Conservation (phyloP, 2,113 vertebrate species). For the Oenanthe oenanthe region DNA sequence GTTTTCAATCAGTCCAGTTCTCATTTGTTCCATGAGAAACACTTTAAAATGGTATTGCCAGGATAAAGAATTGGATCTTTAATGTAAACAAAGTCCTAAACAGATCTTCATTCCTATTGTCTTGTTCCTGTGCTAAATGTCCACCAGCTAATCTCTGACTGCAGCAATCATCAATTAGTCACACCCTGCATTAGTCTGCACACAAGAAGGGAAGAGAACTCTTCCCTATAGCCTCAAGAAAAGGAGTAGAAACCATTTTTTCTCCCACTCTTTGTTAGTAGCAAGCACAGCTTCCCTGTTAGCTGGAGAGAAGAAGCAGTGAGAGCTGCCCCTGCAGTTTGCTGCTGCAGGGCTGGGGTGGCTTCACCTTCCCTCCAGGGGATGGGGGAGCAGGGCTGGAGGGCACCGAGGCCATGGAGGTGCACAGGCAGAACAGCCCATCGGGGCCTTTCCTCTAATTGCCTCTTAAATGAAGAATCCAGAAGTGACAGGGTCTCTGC, state of each 20-base stretch:
- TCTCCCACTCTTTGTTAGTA: neutral
- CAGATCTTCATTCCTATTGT: neutral
- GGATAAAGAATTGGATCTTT: neutral
- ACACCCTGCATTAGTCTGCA: neutral
- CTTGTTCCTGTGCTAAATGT: neutral
- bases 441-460: neutral
- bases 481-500: neutral
- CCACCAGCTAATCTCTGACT: neutral
- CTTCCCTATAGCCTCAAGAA: neutral
- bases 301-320: neutral
- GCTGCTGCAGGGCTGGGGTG: fast-evolving
- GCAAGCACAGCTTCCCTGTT: neutral
- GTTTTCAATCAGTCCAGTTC: neutral
- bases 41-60: neutral
- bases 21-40: neutral
- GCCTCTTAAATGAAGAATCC: neutral
- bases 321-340: neutral
- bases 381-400: neutral
- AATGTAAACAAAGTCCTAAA: neutral
- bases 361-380: neutral
- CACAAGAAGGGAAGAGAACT: neutral
- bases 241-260: fast-evolving
- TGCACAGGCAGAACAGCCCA: neutral
- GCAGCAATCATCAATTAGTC: neutral
- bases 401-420: neutral